Base-by-base conservation (phyloP, 2,888 invertebrate species). In the Nezara viridula region DNA sequence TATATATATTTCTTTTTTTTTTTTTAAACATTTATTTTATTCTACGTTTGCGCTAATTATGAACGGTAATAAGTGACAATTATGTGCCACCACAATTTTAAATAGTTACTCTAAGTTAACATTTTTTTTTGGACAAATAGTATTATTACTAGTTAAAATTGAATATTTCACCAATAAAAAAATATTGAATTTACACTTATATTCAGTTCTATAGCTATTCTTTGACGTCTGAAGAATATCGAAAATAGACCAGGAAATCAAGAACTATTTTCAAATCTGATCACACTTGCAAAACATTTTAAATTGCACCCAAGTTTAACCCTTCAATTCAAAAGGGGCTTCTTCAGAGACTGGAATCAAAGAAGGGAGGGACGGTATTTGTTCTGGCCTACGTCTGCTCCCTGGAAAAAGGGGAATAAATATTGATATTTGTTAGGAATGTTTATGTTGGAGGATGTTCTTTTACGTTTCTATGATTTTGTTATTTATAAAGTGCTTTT, bases 391-490 rank as follows among this genome's bases (percentile, higher is more conserved):
- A 37, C 32, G 32, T 7, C 66, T 73, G 12, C 37, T 73, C 32
- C 32, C 32, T 32, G 37, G 32, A 73, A 73, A 73, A 73, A 37
- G 37, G 66, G 66, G 66, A 37, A 73, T 73, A 73, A 73, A 73
- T 73, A 73, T 73, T 73, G 66, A 73, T 73, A 37, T 73, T 73
- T 73, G 66, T 73, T 37, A 37, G 32, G 66, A 73, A 73, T 32
- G 37, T 73, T 73, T 73, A 73, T 73, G 66, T 37, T 73, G 21
- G 7, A 73, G n/a, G 37, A 73, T 73, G 66, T 73, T 73, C 37
- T 37, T 37, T 73, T 73, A 73, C 66, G 19, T 32, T 73, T 73
- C 37, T 0, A 37, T 73, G 37, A 37, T 73, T 73, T 73, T 21
- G 9, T 73, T 73, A 73, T 73, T 73, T 37, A 21, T 73, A 14